Evolutionary conservation across 1,140 invertebrate species (phyloP), one percentile per base, ranked within the genome.

Genomic region (Agrilus planipennis): DNA sequence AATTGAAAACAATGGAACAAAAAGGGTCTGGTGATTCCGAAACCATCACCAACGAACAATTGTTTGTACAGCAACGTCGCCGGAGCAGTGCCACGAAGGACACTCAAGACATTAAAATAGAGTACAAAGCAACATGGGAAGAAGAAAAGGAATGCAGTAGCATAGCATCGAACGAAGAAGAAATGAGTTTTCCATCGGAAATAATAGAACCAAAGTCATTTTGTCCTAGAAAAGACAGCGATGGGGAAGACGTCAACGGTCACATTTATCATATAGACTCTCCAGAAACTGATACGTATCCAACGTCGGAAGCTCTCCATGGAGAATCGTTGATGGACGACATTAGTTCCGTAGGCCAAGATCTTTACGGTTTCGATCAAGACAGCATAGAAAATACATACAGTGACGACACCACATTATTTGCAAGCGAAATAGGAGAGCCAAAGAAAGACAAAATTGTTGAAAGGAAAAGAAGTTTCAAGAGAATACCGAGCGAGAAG

Each of bases 251-350:
- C 43, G 55, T 70, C 38, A 63, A 64, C n/a, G 68, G 63, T 23
- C 65, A 72, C 29, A 81, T 86, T 11, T 73, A 73, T 9, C 82
- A 87, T 50, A 85, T 85, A 29, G 84, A 87, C 47, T 85, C 81
- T 0, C 81, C 84, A 0, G 83, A 87, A 64, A 84, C 81, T 1
- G 83, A 86, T 36, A 72, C 76, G 1, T 76, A 74, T 2, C 61
- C 70, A 18, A 73, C 71, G 48, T 77, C 74, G 6, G 79, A 82
- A 50, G 67, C 75, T 1, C 65, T 80, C 44, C 79, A 78, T 37
- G 80, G 79, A 3, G 80, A 83, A 57, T 82, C 79, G 30, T 69
- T 83, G 9, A 73, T 82, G 57, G 81, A 84, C 39, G 81, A 84
- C 51, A 73, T 83, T 6, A 82, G 79, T 52, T 82, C 80, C 0